Base-by-base conservation (phyloP, 2,113 vertebrate genomes). In the Mastomys natalensis region DNA sequence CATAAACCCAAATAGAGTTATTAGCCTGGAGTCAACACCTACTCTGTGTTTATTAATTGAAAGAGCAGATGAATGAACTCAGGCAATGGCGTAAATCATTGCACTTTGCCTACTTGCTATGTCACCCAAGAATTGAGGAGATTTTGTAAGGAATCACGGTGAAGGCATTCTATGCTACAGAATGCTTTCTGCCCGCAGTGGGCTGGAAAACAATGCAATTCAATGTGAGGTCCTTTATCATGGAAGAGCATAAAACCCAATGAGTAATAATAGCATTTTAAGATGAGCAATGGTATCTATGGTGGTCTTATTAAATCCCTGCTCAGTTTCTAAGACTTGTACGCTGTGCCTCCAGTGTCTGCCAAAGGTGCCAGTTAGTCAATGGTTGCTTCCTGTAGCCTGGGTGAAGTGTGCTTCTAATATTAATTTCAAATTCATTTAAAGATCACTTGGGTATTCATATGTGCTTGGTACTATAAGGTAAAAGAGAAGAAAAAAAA, bases 41-140 rank as follows among this genome's bases (percentile, higher is more conserved):
- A 3, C 58, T 34, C 1, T 53, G 64, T 17, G 62, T 55, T 9
- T 22, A 1, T 45, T 19, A 7, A 26, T 1, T 29, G 17, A 64
- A 53, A 5, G 43, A 40, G 11, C 0, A 10, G 9, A 45, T 34
- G 68, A 21, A 64, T 34, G 29, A 21, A 68, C 66, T 43, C 45
- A 24, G n/a, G 60, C 45, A 7, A 37, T 7, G n/a, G 0, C 9
- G 2, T 12, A 45, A 24, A 31, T 2, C 2, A 53, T 2, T 5
- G 31, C 68, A 13, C 24, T 3, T 0, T 7, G 26, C 17, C 9
- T 31, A 10, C 53, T 29, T 29, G 60, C 26, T 66, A 4, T 1
- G 4, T 53, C 51, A 26, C 26, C 34, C 17, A 29, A 3, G 3
- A 43, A 10, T 1, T 3, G 0, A 21, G 29, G 24, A 48, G 26